Evolutionary conservation across 2,113 vertebrate species (phyloP).

Genomic region (Brachyistius frenatus): DNA sequence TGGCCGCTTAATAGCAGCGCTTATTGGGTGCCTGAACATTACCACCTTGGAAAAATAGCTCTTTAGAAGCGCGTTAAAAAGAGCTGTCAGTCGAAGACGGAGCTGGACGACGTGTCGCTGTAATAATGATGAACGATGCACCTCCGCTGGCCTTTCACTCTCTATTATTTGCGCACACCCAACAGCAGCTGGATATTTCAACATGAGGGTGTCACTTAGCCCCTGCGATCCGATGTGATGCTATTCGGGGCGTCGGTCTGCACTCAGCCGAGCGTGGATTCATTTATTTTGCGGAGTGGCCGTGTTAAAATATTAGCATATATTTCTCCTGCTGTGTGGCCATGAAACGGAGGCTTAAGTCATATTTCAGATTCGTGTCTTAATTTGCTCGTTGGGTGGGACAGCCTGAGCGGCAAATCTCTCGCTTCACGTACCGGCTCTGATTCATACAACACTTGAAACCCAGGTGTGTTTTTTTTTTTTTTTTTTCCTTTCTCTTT

Average conservation of each 20-base stretch:
- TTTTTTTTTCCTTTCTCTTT: no score
- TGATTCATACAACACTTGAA: neutral
- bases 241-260: slow-evolving; percentile 61
- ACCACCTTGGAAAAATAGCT: slow-evolving; percentile 57
- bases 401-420: slow-evolving; percentile 12
- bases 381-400: slow-evolving; percentile 9
- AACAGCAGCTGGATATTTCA: slow-evolving; percentile 31
- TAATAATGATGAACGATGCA: slow-evolving; percentile 69
- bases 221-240: slow-evolving; percentile 53
- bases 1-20: slow-evolving; percentile 56
- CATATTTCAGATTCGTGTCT: slow-evolving; percentile 32
- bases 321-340: slow-evolving; percentile 41
- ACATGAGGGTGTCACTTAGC: slow-evolving; percentile 57
- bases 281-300: slow-evolving; percentile 54
- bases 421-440: neutral
- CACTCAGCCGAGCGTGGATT: slow-evolving; percentile 59
- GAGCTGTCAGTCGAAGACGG: slow-evolving; percentile 56
- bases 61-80: slow-evolving; percentile 65
- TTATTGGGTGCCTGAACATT: slow-evolving; percentile 60
- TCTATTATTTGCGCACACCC: slow-evolving; percentile 39
- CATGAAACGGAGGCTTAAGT: slow-evolving; percentile 39
- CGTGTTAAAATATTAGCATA: slow-evolving; percentile 66
- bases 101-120: slow-evolving; percentile 22
- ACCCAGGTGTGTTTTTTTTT: neutral
- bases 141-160: slow-evolving; percentile 43